Evolutionary conservation across 2,113 vertebrate species (phyloP), one percentile per base, ranked within the genome.

Genomic region (Heptranchias perlo): DNA sequence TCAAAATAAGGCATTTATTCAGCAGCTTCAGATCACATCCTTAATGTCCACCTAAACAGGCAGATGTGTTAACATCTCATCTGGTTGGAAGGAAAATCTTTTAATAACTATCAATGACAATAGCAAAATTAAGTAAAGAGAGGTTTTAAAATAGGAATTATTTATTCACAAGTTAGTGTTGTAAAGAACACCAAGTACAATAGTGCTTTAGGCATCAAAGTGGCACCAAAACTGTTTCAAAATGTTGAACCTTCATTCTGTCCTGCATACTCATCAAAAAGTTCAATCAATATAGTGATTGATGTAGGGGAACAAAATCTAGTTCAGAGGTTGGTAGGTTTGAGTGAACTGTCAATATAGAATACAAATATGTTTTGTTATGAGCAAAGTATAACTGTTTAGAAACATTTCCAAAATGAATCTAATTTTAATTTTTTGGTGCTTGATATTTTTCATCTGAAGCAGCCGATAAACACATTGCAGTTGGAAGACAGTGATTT

Each of bases 151-250:
- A 62, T 39, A 92, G 58, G 58, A 92, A 92, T 39, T 92, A 16
- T 62, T 92, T 92, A 62, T 87, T 87, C 84, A 87, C 47, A 82
- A 44, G 84, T 87, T 52, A 87, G 18, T 92, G 18, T 62, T 62
- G 89, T 61, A 92, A 92, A 92, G 58, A 92, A 92, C 31, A 39
- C 39, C 54, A 92, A 62, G 58, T 92, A 39, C 35, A 62, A 61
- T 62, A 92, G n/a, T 91, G 89, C 35, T 39, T 62, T 39, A 23
- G 89, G 89, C 35, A 39, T 18, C 89, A 92, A 61, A 92, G 8
- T 62, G 89, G 39, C n/a, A 39, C 4, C 54, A 62, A 62, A 21
- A 14, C 58, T 62, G 35, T 92, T 61, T 61, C 28, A 92, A 31
- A 82, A 16, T 39, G n/a, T 82, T 39, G 76, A 92, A 61, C 52